These are phyloP conservation scores for Alitta virens DNA, from an alignment of 2,888 invertebrate genomes.

Conservation along the genomic window DNA sequence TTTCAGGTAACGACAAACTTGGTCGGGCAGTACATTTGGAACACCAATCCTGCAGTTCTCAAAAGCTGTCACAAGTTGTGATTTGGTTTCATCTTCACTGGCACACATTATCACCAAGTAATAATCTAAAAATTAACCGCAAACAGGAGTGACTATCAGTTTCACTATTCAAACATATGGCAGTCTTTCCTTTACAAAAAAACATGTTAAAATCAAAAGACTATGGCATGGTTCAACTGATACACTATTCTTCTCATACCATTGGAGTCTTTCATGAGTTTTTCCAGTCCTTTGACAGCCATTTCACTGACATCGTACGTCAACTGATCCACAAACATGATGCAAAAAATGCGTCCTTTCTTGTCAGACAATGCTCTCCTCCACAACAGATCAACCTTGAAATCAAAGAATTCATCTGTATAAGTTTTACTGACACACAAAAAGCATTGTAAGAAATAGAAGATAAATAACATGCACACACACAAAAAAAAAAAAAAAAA, in stretches of 20 bases:
- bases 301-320: slow-evolving; percentile 38
- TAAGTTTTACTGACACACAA: too few species aligned
- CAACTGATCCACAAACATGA: slow-evolving; percentile 39
- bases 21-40: slow-evolving; percentile 5
- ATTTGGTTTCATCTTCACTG: slow-evolving; percentile 40
- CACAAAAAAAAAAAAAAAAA: too few species aligned
- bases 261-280: slow-evolving; percentile 22
- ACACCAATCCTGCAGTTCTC: slow-evolving; percentile 32
- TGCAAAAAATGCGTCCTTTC: slow-evolving; percentile 35
- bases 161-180: not conserved
- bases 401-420: not conserved
- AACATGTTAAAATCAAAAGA: too few species aligned
- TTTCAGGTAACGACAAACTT: too few species aligned
- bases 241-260: slow-evolving; percentile 17
- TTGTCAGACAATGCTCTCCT: slow-evolving; percentile 33
- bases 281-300: slow-evolving; percentile 18
- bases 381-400: slow-evolving; percentile 38
- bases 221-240: not conserved
- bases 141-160: not conserved
- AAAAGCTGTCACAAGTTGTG: slow-evolving; percentile 41
- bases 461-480: too few species aligned
- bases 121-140: slow-evolving; percentile 23
- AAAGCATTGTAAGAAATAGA: too few species aligned
- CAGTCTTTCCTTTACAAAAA: too few species aligned
- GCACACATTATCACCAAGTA: slow-evolving; percentile 41